phyloP scores from a whole-genome alignment of 1,140 invertebrate genomes.

The Aphelenchoides besseyi region DNA sequence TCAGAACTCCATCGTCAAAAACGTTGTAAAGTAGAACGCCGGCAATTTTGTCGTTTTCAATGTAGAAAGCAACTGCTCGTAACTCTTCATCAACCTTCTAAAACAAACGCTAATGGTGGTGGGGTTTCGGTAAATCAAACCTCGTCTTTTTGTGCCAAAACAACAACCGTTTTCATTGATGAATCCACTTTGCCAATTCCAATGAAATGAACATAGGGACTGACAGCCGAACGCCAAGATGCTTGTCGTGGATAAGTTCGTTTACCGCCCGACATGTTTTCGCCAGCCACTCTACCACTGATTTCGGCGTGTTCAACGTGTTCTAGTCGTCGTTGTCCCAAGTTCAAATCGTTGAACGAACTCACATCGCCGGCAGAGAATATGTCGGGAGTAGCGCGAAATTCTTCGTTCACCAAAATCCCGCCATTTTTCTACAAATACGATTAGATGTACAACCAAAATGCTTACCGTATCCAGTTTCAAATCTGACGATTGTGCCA shows the following conservation, averaged over 20 bases:
- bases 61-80: constrained; percentile 86
- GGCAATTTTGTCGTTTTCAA: constrained; percentile 78
- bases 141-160: constrained; percentile 70
- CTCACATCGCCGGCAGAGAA: constrained; percentile 49
- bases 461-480: constrained; percentile 71
- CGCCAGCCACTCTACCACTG: constrained; percentile 83
- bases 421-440: constrained; percentile 71
- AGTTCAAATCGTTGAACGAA: constrained; percentile 35
- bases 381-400: constrained; percentile 70
- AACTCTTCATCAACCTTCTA: constrained; percentile 40
- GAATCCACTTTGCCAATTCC: constrained; percentile 89
- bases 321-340: constrained; percentile 31
- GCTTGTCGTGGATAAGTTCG: constrained; percentile 84
- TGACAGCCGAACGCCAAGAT: constrained; percentile 71
- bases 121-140: too few relatives aligned
- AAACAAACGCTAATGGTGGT: background rate
- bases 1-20: constrained; percentile 70
- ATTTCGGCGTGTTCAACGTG: constrained; percentile 80
- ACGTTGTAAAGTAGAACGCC: constrained; percentile 92
- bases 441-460: constrained; percentile 2
- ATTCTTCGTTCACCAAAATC: constrained; percentile 83
- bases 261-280: constrained; percentile 86
- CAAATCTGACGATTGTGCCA: constrained; percentile 68
- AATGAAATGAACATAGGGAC: constrained; percentile 85
- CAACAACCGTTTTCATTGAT: constrained; percentile 77